Evolutionary conservation across 2,113 vertebrate genomes (phyloP).

Genomic region (Globicephala melas): DNA sequence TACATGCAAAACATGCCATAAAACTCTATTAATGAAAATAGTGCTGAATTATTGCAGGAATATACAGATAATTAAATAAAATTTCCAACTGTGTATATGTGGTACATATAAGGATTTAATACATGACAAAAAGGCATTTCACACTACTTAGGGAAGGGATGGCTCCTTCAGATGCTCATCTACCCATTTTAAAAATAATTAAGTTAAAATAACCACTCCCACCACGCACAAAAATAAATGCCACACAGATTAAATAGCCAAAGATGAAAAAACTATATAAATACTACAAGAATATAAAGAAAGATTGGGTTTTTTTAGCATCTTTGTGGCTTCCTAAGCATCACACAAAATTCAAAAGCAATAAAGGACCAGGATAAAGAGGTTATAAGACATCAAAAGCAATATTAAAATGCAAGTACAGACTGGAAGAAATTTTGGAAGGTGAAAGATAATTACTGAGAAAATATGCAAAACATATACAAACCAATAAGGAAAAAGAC

Average conservation of each 20-base stretch:
- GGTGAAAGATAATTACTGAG: background rate
- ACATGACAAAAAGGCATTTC: background rate
- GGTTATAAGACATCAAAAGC: background rate
- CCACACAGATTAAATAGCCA: background rate
- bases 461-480: background rate
- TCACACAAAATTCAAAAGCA: slow-evolving; percentile 1
- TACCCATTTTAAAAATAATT: background rate
- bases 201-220: slow-evolving; percentile 6
- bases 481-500: background rate
- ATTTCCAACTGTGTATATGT: background rate
- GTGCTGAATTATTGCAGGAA: background rate
- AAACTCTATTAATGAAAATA: background rate
- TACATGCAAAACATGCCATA: background rate
- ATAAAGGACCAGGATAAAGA: background rate
- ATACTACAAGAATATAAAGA: background rate
- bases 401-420: background rate
- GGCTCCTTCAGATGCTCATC: background rate
- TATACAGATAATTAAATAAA: background rate
- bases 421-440: background rate
- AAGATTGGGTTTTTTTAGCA: background rate
- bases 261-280: background rate
- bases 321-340: background rate
- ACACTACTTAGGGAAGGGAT: background rate
- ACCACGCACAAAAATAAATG: background rate
- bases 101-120: background rate